These are phyloP conservation scores for Cynopterus sphinx DNA, from an alignment of 2,797 vertebrate genomes.

Conservation along the genomic window DNA sequence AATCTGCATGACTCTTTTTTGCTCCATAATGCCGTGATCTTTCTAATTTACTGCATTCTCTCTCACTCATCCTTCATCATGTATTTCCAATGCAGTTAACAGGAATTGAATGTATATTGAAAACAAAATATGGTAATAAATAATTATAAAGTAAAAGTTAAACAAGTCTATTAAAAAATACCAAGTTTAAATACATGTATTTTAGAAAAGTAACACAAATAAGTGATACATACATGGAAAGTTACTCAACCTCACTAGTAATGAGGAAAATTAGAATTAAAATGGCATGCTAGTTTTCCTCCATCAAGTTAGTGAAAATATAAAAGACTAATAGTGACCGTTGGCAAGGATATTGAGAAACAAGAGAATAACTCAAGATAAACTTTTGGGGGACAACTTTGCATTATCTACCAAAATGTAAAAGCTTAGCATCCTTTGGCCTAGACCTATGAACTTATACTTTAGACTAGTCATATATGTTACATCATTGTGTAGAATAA, in stretches of 20 bases:
- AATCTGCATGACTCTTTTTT: not conserved
- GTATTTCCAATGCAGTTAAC: not conserved
- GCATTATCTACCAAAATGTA: not conserved
- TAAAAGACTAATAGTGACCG: not conserved
- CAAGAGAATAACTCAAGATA: not conserved
- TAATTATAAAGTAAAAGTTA: not conserved
- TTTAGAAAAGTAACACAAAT: not conserved
- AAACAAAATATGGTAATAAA: not conserved
- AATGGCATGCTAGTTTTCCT: not conserved
- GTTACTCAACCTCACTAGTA: not conserved
- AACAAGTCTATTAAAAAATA: not conserved
- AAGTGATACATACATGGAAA: not conserved
- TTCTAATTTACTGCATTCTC: not conserved
- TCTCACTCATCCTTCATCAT: not conserved
- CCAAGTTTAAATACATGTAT: not conserved
- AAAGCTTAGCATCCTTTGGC: not conserved
- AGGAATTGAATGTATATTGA: not conserved
- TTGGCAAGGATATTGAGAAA: not conserved
- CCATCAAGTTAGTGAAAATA: not conserved
- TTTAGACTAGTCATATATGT: not conserved
- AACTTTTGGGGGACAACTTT: not conserved
- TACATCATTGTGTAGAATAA: not conserved
- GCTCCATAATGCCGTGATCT: not conserved
- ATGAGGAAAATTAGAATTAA: not conserved
- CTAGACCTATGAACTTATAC: not conserved